Base-by-base conservation (phyloP, 2,797 vertebrate species). In the Notolepis coatsorum region DNA sequence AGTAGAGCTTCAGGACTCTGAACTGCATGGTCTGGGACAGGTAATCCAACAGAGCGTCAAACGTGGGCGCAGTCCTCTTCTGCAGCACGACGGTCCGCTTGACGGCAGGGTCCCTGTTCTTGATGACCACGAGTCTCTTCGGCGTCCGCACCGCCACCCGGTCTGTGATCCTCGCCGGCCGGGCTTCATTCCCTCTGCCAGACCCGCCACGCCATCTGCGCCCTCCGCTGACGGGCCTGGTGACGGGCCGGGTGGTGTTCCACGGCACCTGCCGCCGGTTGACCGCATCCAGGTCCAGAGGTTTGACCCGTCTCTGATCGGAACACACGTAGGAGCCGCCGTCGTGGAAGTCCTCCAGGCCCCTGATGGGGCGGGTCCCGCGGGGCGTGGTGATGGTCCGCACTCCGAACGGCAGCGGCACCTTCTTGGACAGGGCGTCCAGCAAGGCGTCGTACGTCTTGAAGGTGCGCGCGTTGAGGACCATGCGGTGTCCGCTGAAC, bases 401-500 rank as follows among this genome's bases (percentile, higher is more conserved):
- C 46, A 99, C 97, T 28, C 97, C 97, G 46, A 99, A 99, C 3
- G 97, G 94, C 56, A 99, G 84, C 3, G 97, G 96, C 61, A 99
- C 95, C 84, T 96, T 94, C 69, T 92, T 93, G 56, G 97, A 98
- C 68, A 99, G 90, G 65, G 88, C 90, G 20, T 99, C 97, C 66
- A 99, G 85, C 33, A 99, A 84, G 35, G 95, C 93, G 31, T 99
- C 96, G 61, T 98, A 99, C 0, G 96, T 95, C 85, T 98, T 99
- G 73, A 97, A 98, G 43, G 95, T 96, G 4, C 95, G 93, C 43
- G 84, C 92, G 17, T 93, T 98, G 71, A 99, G 88, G 43, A 97
- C 93, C 87, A 98, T 92, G 73, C 92, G 93, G 74, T 98, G 95
- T 2, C 96, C 96, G 0, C 89, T 87, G 62, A 99, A 99, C 38